Percentiles rank a stretch among this genome's conserved stretches.
phyloP scores from a whole-genome alignment of 2,797 vertebrate species.

The Chrysolophus pictus region DNA sequence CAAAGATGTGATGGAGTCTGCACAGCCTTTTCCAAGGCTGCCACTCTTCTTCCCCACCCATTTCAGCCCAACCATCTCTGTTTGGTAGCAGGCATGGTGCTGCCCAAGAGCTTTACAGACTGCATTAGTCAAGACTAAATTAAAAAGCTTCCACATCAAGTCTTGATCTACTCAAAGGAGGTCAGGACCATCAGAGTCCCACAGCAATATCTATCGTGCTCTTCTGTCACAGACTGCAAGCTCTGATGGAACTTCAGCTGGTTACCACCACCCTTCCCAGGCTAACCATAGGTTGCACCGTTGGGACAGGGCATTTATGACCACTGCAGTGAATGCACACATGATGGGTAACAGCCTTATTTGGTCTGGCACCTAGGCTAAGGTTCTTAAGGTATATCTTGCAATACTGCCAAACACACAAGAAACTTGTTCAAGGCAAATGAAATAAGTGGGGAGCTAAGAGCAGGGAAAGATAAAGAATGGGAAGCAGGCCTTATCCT shows the following conservation, averaged over 20 bases:
- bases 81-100: neutral
- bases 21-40: neutral
- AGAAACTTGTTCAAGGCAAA: neutral
- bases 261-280: neutral
- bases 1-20: neutral
- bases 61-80: neutral
- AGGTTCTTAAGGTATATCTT: neutral
- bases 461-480: neutral
- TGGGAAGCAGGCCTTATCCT: neutral
- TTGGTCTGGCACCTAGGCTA: neutral
- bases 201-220: neutral
- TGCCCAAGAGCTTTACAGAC: neutral
- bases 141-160: neutral
- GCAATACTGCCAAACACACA: neutral
- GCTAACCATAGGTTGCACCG: neutral
- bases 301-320: neutral
- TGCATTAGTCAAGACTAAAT: neutral
- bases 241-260: neutral
- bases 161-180: neutral
- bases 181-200: neutral
- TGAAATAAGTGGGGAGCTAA: neutral
- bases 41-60: neutral
- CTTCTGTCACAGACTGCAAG: neutral
- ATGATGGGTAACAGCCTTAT: neutral
- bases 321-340: neutral